phyloP scores from a whole-genome alignment of 2,113 vertebrate species.

The Oreochromis spilurus region DNA sequence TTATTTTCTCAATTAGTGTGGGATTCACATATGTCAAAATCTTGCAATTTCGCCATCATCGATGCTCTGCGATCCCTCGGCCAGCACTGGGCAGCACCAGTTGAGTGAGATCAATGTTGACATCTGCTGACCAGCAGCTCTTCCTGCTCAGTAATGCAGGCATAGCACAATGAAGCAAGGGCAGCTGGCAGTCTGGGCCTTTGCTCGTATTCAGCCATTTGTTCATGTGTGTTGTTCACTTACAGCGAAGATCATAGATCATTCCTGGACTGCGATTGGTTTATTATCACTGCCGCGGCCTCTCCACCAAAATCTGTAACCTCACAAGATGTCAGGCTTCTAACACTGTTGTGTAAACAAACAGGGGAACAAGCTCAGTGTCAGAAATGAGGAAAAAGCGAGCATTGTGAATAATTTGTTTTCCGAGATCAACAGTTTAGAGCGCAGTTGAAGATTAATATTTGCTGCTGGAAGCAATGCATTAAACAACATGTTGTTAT shows the following conservation, averaged over 20 bases:
- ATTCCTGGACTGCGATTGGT: not conserved
- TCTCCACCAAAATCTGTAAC: not conserved
- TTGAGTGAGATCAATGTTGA: constrained; percentile 28
- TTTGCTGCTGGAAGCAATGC: not conserved
- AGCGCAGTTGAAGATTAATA: not conserved
- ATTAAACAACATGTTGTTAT: not conserved
- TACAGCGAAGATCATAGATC: not conserved
- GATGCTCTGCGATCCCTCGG: not conserved
- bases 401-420: constrained; percentile 9
- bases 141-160: not conserved
- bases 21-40: not conserved
- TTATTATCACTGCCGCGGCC: not conserved
- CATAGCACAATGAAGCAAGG: not conserved
- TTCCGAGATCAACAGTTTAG: not conserved
- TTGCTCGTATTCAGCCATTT: not conserved
- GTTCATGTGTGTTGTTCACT: not conserved
- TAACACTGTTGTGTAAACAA: not conserved
- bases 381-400: not conserved
- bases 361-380: not conserved
- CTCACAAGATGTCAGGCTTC: not conserved
- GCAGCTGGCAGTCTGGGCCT: not conserved
- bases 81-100: not conserved
- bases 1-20: not conserved
- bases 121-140: constrained; percentile 31
- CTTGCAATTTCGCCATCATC: not conserved